Evolutionary conservation across 1,140 invertebrate species (phyloP), one percentile per base, ranked within the genome.

Genomic region (Spodoptera litura): DNA sequence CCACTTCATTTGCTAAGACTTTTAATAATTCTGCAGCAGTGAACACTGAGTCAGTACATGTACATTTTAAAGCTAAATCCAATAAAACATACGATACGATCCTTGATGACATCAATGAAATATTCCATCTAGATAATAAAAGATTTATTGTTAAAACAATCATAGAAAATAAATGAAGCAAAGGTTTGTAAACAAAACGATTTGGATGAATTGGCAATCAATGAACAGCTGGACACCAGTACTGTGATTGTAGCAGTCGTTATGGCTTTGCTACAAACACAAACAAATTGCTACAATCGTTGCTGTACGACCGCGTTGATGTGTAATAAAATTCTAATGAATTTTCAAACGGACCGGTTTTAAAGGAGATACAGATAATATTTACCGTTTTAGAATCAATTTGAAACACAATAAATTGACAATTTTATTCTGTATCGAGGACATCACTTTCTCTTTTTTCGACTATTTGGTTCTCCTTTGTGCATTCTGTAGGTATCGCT

Each of bases 311-410:
- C 20, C 9, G 15, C 38, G n/a, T 11, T 66, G 15, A 56, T 66
- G 61, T 15, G 62, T 66, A 49, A 66, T 66, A 66, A 66, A 66
- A 15, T 49, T 66, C 38, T 49, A 66, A 49, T 66, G 38, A 66
- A 66, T 11, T 49, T 25, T 66, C 38, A 49, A 49, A 49, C 38
- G 10, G 38, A 66, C 62, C n/a, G 38, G 62, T 66, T 66, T 66
- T 25, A 15, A n/a, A 66, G 49, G 6, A 9, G 62, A 66, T n/a
- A 25, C 38, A 61, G 58, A 61, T 61, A n/a, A 61, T 13, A 31
- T 61, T 61, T 31, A 61, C 58, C 58, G 38, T 49, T 66, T 44
- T 44, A 15, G 61, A 64, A 64, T 64, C 35, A 44, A 64, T 35
- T 44, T 66, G 49, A 66, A 44, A 49, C 44, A 44, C 10, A 56